A percentile compares a stretch with the other conserved stretches of the same genome.
These are phyloP conservation scores for Trichomycterus rosablanca DNA, from an alignment of 2,113 vertebrate species.

Conservation along the genomic window DNA sequence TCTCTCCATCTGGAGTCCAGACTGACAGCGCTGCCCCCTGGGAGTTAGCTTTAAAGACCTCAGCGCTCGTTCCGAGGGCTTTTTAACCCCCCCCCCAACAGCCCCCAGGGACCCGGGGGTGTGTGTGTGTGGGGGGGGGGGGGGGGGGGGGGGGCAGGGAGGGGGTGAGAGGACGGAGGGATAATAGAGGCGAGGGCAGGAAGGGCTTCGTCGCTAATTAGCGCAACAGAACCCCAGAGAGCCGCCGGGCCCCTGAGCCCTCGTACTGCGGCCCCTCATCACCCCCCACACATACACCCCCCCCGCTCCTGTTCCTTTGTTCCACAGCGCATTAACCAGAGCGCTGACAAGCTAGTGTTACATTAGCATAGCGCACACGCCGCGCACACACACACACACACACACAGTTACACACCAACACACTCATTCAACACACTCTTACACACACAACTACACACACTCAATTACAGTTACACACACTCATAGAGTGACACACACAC, in stretches of 20 bases:
- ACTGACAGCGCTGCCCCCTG: slow-evolving; percentile 57
- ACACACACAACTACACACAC: no score
- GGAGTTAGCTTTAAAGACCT: slow-evolving; percentile 49
- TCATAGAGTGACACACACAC: no score
- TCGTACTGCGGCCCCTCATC: neutral
- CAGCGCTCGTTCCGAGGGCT: slow-evolving; percentile 45
- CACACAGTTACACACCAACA: slow-evolving; percentile 29
- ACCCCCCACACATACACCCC: slow-evolving; percentile 41
- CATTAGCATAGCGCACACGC: slow-evolving; percentile 29
- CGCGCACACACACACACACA: slow-evolving; percentile 30
- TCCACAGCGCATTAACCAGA: slow-evolving; percentile 40
- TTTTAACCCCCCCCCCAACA: slow-evolving; percentile 45
- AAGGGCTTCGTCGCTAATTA: slow-evolving; percentile 65
- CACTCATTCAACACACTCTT: no score
- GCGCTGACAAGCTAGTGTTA: slow-evolving; percentile 41
- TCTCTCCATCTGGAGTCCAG: slow-evolving; percentile 61
- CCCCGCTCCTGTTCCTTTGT: slow-evolving; percentile 52
- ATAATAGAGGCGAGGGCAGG: slow-evolving; percentile 61
- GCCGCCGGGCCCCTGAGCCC: slow-evolving; percentile 39
- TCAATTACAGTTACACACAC: no score
- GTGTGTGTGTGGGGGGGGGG: slow-evolving; percentile 23
- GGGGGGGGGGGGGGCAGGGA: slow-evolving; percentile 28
- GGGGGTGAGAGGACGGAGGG: slow-evolving; percentile 25
- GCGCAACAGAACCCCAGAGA: slow-evolving; percentile 59
- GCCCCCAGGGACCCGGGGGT: slow-evolving; percentile 30